Conservation (phyloP, 2,888 invertebrate species). For the Ctenicera cuprea region DNA sequence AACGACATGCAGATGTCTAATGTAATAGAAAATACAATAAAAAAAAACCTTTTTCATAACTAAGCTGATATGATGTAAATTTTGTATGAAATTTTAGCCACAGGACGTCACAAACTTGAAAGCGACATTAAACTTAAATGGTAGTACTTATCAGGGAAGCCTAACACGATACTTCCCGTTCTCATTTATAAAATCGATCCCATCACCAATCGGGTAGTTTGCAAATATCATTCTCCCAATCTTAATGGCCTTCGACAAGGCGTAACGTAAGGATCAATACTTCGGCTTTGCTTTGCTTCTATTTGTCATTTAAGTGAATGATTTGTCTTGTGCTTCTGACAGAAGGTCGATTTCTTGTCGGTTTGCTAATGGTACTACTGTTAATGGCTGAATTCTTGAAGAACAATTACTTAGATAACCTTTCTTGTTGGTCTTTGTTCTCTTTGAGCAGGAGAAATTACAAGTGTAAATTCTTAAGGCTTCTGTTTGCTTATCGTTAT, state of each 20-base stretch:
- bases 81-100: too few species aligned
- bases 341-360: slow-evolving; percentile 18
- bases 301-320: slow-evolving; percentile 36
- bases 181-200: slow-evolving; percentile 24
- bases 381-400: slow-evolving; percentile 6
- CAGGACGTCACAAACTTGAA: too few species aligned
- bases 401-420: too few species aligned
- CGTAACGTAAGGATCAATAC: slow-evolving; percentile 24
- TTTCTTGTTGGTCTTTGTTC: too few species aligned
- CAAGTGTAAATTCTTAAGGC: too few species aligned
- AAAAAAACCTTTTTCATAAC: too few species aligned
- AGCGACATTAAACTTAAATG: background rate
- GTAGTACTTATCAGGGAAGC: slow-evolving; percentile 6
- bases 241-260: slow-evolving; percentile 25
- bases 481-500: too few species aligned
- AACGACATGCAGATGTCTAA: too few species aligned
- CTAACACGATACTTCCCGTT: slow-evolving; percentile 4
- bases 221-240: slow-evolving; percentile 22
- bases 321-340: slow-evolving; percentile 37
- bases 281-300: slow-evolving; percentile 21
- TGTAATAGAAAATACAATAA: too few species aligned
- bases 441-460: too few species aligned
- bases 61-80: too few species aligned
- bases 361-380: slow-evolving; percentile 18
- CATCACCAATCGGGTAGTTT: slow-evolving; percentile 17